Evolutionary conservation across 2,888 invertebrate genomes (phyloP).

Genomic region (Caenorhabditis plicata): DNA sequence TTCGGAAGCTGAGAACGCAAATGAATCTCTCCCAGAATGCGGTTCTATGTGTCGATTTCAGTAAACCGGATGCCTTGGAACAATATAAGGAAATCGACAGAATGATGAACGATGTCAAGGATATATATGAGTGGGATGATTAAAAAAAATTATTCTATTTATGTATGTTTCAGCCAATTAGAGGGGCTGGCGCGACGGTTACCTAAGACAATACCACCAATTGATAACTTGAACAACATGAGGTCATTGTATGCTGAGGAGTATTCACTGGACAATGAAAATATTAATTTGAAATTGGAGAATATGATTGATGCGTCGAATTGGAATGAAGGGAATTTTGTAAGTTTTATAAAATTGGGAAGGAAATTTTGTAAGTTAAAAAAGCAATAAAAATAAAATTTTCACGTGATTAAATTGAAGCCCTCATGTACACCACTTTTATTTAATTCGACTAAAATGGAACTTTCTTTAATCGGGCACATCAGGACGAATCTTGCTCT

Average conservation of each 20-base stretch:
- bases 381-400: too few species aligned
- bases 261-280: slow-evolving; percentile 9
- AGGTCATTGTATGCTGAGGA: slow-evolving; percentile 13
- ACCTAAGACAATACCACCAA: slow-evolving; percentile 11
- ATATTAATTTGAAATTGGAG: slow-evolving; percentile 6
- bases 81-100: neutral
- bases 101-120: slow-evolving; percentile 4
- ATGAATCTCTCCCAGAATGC: neutral
- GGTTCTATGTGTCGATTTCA: neutral
- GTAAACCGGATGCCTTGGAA: neutral
- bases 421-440: too few species aligned
- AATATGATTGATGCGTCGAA: slow-evolving; percentile 26
- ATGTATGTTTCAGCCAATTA: slow-evolving; percentile 11
- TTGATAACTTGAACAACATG: slow-evolving; percentile 19
- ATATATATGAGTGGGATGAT: slow-evolving; percentile 7
- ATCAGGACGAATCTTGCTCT: too few species aligned
- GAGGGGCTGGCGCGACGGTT: slow-evolving; percentile 4
- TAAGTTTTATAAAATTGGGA: too few species aligned
- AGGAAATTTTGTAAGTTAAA: too few species aligned
- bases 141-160: neutral
- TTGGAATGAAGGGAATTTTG: slow-evolving; percentile 32
- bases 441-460: too few species aligned
- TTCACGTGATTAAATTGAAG: too few species aligned
- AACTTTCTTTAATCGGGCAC: too few species aligned
- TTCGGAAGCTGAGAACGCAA: slow-evolving; percentile 5